These are phyloP conservation scores for Pelodiscus sinensis DNA, from an alignment of 2,113 vertebrate genomes.

Conservation along the genomic window DNA sequence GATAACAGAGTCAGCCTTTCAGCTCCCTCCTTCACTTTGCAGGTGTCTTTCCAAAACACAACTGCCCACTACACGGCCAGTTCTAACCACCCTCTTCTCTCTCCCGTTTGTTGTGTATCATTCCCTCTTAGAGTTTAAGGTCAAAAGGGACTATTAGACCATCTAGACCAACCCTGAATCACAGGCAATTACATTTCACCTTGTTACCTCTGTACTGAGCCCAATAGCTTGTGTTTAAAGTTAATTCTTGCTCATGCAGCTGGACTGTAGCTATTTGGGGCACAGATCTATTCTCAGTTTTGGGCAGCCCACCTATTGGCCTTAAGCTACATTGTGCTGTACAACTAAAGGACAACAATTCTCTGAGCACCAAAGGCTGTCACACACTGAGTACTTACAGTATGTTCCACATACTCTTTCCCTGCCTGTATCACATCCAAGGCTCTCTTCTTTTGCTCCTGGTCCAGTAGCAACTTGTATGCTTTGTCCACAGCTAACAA, in stretches of 20 bases:
- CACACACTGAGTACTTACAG: constrained; percentile 80
- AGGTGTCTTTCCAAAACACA: constrained; percentile 3
- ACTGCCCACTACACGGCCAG: not conserved
- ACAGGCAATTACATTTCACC: constrained; percentile 33
- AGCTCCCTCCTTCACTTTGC: constrained; percentile 21
- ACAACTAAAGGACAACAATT: not conserved
- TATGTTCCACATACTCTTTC: constrained; percentile 95
- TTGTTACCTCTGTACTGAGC: constrained; percentile 12
- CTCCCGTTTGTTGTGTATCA: constrained; percentile 21
- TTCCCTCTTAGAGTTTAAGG: constrained; percentile 25
- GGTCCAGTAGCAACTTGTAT: constrained; percentile 93
- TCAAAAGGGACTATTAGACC: constrained; percentile 35
- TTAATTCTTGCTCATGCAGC: not conserved
- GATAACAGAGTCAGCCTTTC: not conserved
- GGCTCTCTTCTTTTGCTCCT: constrained; percentile 97
- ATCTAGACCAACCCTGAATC: constrained; percentile 36
- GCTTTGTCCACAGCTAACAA: constrained; percentile 96
- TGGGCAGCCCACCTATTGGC: not conserved
- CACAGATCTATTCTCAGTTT: rapidly evolving
- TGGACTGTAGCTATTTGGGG: not conserved
- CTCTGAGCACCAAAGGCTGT: rapidly evolving
- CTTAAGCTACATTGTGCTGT: not conserved
- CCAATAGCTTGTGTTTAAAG: not conserved
- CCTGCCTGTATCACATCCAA: constrained; percentile 97
- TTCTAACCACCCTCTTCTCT: constrained; percentile 21